Evolutionary conservation across 1,140 invertebrate genomes (phyloP).

Genomic region (Drosophila parabipectinata): DNA sequence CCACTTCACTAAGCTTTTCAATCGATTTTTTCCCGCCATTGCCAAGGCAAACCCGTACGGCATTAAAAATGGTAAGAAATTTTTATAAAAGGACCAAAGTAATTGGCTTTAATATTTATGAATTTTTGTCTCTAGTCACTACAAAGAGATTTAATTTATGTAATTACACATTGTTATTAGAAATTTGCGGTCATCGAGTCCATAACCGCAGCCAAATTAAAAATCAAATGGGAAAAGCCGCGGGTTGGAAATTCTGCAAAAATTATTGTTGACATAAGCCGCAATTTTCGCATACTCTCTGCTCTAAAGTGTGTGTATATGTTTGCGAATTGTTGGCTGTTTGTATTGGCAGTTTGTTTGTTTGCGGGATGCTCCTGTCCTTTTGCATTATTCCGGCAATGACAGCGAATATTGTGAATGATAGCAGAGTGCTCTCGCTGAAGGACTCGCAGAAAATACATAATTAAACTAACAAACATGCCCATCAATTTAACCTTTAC

Average conservation of each 20-base stretch:
- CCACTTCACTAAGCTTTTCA: too few species aligned
- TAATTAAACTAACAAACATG: conserved; percentile 75
- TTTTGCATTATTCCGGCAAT: conserved; percentile 70
- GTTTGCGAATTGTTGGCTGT: conserved; percentile 34
- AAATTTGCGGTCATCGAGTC: conserved; percentile 42
- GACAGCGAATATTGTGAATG: conserved; percentile 52
- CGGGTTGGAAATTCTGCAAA: conserved; percentile 38
- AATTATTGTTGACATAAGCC: conserved; percentile 53
- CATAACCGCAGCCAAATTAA: conserved; percentile 51
- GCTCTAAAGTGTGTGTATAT: background rate
- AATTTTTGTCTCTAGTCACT: background rate
- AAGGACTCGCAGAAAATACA: conserved; percentile 41
- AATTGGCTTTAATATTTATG: too few species aligned
- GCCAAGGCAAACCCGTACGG: too few species aligned
- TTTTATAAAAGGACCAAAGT: background rate
- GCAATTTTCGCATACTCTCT: conserved; percentile 6
- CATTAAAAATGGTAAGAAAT: too few species aligned
- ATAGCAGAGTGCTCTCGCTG: conserved; percentile 26
- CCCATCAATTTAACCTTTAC: conserved; percentile 35
- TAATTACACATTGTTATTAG: conserved; percentile 49
- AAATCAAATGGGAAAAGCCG: conserved; percentile 56
- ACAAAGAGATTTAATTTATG: conserved; percentile 47
- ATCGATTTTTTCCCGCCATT: background rate
- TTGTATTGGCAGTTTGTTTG: conserved; percentile 41
- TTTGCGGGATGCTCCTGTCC: conserved; percentile 17